Evolutionary conservation across 2,113 vertebrate species (phyloP), one percentile per base, ranked within the genome.

Genomic region (Embiotoca jacksoni): DNA sequence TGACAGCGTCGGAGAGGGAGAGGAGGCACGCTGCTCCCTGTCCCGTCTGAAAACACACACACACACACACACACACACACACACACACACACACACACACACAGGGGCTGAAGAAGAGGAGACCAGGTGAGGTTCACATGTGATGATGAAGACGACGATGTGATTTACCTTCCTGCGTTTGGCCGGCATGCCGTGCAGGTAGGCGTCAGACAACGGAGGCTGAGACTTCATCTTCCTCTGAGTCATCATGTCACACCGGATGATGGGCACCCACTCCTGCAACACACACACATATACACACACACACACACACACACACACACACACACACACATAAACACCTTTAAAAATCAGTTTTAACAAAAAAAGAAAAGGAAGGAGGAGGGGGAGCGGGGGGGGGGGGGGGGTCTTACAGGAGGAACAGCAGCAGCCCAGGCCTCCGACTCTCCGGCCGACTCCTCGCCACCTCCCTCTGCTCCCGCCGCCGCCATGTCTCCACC

Each of bases 211-310:
- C 83, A 97, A 54, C 0, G 97, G 96, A 0, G 97, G 96, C 93
- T 97, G 97, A 10, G 96, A 93, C 76, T 98, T 98, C 85, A 97
- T 95, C 89, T 97, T 97, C 82, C 97, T 95, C 93, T 98, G 97
- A 58, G 92, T 95, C 89, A 97, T 94, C 90, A 97, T 95, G 65
- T 98, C 97, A 82, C 96, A 96, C 49, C 96, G 94, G 91, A 98
- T 97, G 70, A 98, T 97, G 68, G 97, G 97, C 35, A 97, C 96
- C 97, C 97, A 98, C 56, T 98, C 97, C 97, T 98, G 69, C 54
- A 46, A 63, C 8, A 76, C 41, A 79, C 1, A 63, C 9, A 62
- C 23, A 23, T 1, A 23, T 1, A 23, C 23, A 23, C 23, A 23
- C 23, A 23, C 23, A 23, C 23, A 23, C 23, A 23, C 23, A 23